A percentile compares a stretch with the other conserved stretches of the same genome.
Conservation (phyloP, 2,797 vertebrate genomes). For the Typhlichthys subterraneus region DNA sequence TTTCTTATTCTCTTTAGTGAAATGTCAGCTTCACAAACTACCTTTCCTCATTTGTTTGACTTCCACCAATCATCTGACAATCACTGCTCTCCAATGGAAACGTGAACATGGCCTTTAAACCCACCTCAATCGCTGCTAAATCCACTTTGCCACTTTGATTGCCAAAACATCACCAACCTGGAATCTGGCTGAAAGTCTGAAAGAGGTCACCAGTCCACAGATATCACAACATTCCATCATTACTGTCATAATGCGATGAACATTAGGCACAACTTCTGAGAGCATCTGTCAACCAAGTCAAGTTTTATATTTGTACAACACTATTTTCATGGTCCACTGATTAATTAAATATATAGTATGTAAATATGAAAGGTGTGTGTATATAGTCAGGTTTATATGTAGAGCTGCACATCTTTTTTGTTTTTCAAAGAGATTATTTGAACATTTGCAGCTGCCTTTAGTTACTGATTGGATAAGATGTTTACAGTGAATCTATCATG, state of each 20-base stretch:
- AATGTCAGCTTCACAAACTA: slow-evolving; percentile 35
- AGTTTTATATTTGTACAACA: slow-evolving; percentile 60
- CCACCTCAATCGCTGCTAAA: slow-evolving; percentile 60
- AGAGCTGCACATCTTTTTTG: slow-evolving; percentile 32
- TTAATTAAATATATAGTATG: slow-evolving; percentile 30
- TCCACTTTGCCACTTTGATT: slow-evolving; percentile 59
- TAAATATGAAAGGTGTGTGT: slow-evolving; percentile 28
- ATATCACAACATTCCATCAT: slow-evolving; percentile 43
- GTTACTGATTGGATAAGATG: slow-evolving; percentile 51
- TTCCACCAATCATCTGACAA: slow-evolving; percentile 69
- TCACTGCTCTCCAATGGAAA: slow-evolving; percentile 57
- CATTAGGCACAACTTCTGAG: slow-evolving; percentile 49
- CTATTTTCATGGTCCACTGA: slow-evolving; percentile 51
- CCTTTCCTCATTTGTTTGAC: slow-evolving; percentile 41
- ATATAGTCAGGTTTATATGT: slow-evolving; percentile 19
- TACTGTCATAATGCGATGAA: slow-evolving; percentile 34
- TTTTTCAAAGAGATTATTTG: slow-evolving; percentile 46
- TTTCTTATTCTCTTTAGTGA: slow-evolving; percentile 61
- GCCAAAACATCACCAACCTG: slow-evolving; percentile 55
- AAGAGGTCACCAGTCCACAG: slow-evolving; percentile 28
- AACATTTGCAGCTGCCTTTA: slow-evolving; percentile 38
- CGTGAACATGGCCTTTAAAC: slow-evolving; percentile 36
- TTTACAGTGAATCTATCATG: slow-evolving; percentile 59
- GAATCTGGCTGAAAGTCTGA: slow-evolving; percentile 37
- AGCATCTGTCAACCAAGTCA: slow-evolving; percentile 55